phyloP scores from a whole-genome alignment of 2,113 vertebrate genomes.

The Arothron firmamentum region DNA sequence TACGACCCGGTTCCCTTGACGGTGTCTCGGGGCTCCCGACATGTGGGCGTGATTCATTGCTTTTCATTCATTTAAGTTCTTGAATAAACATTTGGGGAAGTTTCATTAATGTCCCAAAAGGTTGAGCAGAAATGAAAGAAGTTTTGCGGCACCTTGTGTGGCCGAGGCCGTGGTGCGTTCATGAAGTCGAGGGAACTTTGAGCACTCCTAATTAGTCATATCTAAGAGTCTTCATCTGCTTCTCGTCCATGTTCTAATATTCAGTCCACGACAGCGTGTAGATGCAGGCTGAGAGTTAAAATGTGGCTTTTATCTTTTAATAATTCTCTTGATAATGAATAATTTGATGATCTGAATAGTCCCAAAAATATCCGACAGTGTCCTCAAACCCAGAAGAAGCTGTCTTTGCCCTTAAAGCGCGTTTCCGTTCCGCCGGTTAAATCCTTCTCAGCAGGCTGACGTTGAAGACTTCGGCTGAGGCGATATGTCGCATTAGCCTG shows the following conservation, averaged over 20 bases:
- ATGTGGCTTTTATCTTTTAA: not conserved
- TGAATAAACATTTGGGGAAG: constrained; percentile 53
- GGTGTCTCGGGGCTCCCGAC: constrained; percentile 41
- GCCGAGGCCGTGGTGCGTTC: too few species aligned
- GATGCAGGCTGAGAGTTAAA: too few species aligned
- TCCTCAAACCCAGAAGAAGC: constrained; percentile 16
- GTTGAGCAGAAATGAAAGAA: constrained; percentile 44
- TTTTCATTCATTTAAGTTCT: constrained; percentile 51
- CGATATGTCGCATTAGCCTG: constrained; percentile 43
- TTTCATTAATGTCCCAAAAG: constrained; percentile 54
- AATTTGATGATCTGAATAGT: not conserved
- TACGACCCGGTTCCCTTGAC: constrained; percentile 70
- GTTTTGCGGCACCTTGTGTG: constrained; percentile 23
- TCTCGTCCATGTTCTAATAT: too few species aligned
- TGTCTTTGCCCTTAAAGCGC: constrained; percentile 16
- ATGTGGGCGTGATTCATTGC: constrained; percentile 47
- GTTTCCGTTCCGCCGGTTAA: constrained; percentile 35
- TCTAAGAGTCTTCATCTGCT: too few species aligned
- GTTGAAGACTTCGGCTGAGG: constrained; percentile 13
- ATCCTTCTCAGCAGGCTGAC: constrained; percentile 44
- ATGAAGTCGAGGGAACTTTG: too few species aligned
- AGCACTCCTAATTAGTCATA: too few species aligned
- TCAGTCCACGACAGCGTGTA: too few species aligned
- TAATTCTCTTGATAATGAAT: not conserved
- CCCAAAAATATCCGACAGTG: not conserved